Base-by-base conservation (phyloP, 2,113 vertebrate genomes). In the Saccopteryx bilineata region DNA sequence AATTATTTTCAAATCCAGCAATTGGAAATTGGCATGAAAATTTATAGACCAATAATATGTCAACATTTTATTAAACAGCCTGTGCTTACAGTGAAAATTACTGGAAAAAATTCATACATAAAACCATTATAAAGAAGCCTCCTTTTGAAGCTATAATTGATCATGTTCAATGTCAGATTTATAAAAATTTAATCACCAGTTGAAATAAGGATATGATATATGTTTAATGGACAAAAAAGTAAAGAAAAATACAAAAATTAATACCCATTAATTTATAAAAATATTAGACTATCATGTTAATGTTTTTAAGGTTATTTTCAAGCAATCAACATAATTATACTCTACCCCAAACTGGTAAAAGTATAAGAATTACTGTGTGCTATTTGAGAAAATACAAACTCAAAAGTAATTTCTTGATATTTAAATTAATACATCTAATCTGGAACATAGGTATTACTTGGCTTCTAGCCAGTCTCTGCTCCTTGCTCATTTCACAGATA, bases 21-120 rank as follows among this genome's bases (percentile, higher is more conserved):
- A 87, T 71, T 92, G 81, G 39, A 88, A 88, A 88, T 9, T 69
- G 31, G 0, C 58, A 82, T 17, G 50, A 65, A 2, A 71, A 46
- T 71, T 69, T 19, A 60, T 18, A 87, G 48, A 31, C 15, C 19
- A 83, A 58, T 58, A 87, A 88, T 63, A 7, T n/a, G 7, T 75
- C 60, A 60, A 46, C 75, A 18, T 74, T 90, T 85, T 81, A 69
- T 68, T 80, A 58, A 86, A 87, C 0, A 75, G 50, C 15, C 33
- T 89, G 11, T 79, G 14, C 13, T 93, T 61, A 78, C 5, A 82
- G n/a, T 90, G 14, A 76, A 96, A 94, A n/a, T 85, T 69, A 89
- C 28, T 39, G 15, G 56, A 0, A 5, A 71, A 74, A 46, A 84
- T 39, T 21, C 2, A 72, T 7, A 89, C 2, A 80, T 19, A 88